These are phyloP conservation scores for Spinibarbus caldwelli DNA, from an alignment of 2,797 vertebrate species.

Conservation along the genomic window DNA sequence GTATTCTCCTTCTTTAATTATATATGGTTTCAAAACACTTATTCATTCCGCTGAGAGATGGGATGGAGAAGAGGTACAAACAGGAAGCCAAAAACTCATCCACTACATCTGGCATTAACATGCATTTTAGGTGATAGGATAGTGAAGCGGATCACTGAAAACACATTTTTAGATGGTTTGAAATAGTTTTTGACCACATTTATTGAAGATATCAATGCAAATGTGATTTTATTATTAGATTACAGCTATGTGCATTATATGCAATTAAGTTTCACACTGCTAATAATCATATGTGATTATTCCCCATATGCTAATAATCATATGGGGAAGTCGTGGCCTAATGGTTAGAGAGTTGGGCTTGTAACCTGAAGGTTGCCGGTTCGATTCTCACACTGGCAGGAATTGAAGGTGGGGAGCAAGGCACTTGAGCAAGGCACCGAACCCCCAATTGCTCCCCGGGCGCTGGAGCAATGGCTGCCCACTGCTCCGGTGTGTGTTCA, in stretches of 20 bases:
- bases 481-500: too few relatives aligned
- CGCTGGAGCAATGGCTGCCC: too few relatives aligned
- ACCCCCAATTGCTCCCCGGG: too few relatives aligned
- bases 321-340: too few relatives aligned
- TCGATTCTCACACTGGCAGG: too few relatives aligned
- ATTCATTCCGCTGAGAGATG: slow-evolving; percentile 31
- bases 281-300: background rate
- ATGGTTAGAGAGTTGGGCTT: too few relatives aligned
- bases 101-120: background rate
- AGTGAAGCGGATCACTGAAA: background rate
- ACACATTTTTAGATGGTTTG: background rate
- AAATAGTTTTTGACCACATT: background rate
- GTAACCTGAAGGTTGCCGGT: too few relatives aligned
- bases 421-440: too few relatives aligned
- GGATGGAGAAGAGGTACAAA: slow-evolving; percentile 7
- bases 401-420: too few relatives aligned
- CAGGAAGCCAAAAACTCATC: slow-evolving; percentile 29
- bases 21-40: slow-evolving; percentile 41
- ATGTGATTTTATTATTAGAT: background rate
- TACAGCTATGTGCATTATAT: background rate
- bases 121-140: background rate
- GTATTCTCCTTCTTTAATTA: slow-evolving; percentile 51
- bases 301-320: too few relatives aligned
- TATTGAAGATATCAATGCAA: background rate
- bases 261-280: background rate